Evolutionary conservation across 2,797 vertebrate genomes (phyloP), one percentile per base, ranked within the genome.

Genomic region (Limosa lapponica): DNA sequence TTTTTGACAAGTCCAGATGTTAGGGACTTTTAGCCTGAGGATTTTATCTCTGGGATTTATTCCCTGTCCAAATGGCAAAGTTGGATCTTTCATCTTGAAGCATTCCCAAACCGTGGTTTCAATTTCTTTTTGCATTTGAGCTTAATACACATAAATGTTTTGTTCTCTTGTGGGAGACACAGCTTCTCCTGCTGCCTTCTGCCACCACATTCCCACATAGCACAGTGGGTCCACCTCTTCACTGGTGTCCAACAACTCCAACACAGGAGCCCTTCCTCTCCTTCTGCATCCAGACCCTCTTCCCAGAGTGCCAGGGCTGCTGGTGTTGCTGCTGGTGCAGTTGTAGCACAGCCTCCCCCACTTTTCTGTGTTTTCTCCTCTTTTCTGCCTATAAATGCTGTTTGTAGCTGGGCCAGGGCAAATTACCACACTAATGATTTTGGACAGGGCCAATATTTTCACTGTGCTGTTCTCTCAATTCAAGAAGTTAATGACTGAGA

Each of bases 171-270:
- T 22, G 34, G 54, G 16, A 81, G 34, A 48, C 7, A 9, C 27
- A 69, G 65, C 11, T 74, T 61, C 37, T 82, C 24, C 39, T 2
- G 0, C 23, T 72, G 66, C 10, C 58, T 84, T 82, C n/a, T 89
- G 73, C 36, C n/a, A 12, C 3, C 0, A 4, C 44, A 32, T 46
- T 92, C 25, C 39, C 61, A 80, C 2, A 0, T 7, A 73, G 9
- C 37, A 41, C 2, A 69, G 44, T 1, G 1, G 11, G 30, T 5
- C 6, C 32, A 54, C 37, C 18, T 48, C 54, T 79, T 61, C 30
- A 66, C 49, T 0, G 0, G 27, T 39, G 24, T 54, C 57, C 1
- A 0, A 8, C 0, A 2, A 8, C 11, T 90, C n/a, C 25, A 11
- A 3, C 3, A 4, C 0, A 6, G 81, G 15, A 8, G 3, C 7